These are phyloP conservation scores for Phaethon lepturus DNA, from an alignment of 2,113 vertebrate genomes.

Conservation along the genomic window DNA sequence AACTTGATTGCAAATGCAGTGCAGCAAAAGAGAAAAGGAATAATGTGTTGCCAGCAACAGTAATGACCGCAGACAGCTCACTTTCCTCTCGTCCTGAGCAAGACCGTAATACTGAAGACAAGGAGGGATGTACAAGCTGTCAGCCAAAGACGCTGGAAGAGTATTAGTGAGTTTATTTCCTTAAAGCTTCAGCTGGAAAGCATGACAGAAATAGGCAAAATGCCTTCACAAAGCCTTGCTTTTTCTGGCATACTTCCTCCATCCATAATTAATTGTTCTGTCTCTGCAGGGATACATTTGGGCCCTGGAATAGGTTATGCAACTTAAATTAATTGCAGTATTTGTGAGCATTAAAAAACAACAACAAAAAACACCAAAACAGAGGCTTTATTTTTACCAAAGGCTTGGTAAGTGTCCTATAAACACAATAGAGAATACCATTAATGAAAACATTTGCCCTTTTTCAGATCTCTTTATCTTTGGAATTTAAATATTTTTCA, in stretches of 20 bases:
- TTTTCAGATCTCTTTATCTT: not conserved
- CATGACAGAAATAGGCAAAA: slow-evolving; percentile 35
- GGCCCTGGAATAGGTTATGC: slow-evolving; percentile 18
- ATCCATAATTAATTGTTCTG: slow-evolving; percentile 33
- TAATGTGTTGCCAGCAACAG: not conserved
- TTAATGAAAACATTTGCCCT: slow-evolving; percentile 18
- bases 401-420: not conserved
- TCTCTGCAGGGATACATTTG: not conserved
- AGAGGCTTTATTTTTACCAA: not conserved
- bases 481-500: not conserved
- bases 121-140: not conserved
- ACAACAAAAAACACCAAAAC: not conserved
- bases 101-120: not conserved
- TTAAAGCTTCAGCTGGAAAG: slow-evolving; percentile 9
- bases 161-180: slow-evolving; percentile 27
- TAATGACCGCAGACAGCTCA: not conserved
- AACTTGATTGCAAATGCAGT: not conserved
- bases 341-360: slow-evolving; percentile 14
- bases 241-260: slow-evolving; percentile 44
- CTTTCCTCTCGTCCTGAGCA: not conserved
- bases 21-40: not conserved
- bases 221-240: not conserved
- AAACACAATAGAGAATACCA: not conserved
- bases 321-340: slow-evolving; percentile 43
- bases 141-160: not conserved